Base-by-base conservation (phyloP, 1,140 invertebrate genomes). In the Lepidurus apus region DNA sequence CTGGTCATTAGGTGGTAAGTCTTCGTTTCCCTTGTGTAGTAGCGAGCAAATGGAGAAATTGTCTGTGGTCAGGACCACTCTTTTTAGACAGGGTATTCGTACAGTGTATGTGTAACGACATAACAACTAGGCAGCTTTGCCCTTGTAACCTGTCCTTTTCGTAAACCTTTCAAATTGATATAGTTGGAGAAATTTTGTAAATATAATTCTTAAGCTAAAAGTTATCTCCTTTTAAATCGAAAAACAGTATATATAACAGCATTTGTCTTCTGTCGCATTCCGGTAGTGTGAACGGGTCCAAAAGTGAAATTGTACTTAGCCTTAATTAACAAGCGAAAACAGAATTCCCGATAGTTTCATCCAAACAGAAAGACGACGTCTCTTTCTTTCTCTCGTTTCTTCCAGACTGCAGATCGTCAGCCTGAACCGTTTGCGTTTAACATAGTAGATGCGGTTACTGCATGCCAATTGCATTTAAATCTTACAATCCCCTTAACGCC, bases 21-120 rank as follows among this genome's bases (percentile, higher is more conserved):
- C 53, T 65, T 65, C 53, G 53, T 13, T 65, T 65, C 53, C 17
- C 53, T 65, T 65, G 53, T 65, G 53, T 65, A 65, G 17, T 65
- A 65, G 53, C 53, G 53, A 65, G 21, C 53, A 65, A 65, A 65
- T n/a, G 17, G 34, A 34, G 53, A 65, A n/a, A 65, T 65, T 65
- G 53, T 65, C 34, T 65, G 53, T 65, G 53, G 53, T 65, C 53
- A 65, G 53, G 53, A 65, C 53, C 53, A 65, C 53, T 65, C 34
- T 65, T 65, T 65, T 65, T 65, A 65, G 53, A 65, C 53, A 65
- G 53, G 53, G 53, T 65, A 65, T 65, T 65, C 53, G 53, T 65
- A 65, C 53, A 65, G 53, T 65, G 53, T 65, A 65, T 65, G 53
- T 65, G 53, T 65, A 65, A 65, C 53, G 53, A 65, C 21, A 65